Percentiles rank a stretch among this genome's conserved stretches.
These are phyloP conservation scores for Globodera ellingtonae DNA, from an alignment of 1,140 invertebrate genomes.

Conservation along the genomic window DNA sequence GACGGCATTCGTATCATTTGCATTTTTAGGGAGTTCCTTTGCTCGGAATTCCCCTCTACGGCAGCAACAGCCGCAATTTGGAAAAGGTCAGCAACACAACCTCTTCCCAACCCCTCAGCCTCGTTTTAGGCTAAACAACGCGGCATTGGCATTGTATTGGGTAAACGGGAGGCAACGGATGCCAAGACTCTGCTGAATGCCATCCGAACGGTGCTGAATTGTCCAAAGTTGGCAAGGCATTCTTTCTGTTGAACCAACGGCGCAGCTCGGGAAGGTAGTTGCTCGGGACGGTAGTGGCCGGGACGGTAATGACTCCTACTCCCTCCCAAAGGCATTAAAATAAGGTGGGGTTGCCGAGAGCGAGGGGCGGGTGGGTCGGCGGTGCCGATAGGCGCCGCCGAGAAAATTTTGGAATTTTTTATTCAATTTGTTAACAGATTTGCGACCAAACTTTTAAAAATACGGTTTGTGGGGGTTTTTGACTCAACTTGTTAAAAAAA, in stretches of 20 bases:
- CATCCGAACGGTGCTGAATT: slow-evolving; percentile 29
- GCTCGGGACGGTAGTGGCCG: too few species aligned
- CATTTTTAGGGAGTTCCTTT: slow-evolving; percentile 57
- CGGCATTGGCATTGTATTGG: slow-evolving; percentile 58
- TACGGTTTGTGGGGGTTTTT: too few species aligned
- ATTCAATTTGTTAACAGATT: too few species aligned
- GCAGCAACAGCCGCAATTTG: slow-evolving; percentile 54
- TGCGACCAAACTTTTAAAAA: too few species aligned
- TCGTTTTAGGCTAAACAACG: slow-evolving; percentile 25
- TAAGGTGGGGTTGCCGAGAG: too few species aligned
- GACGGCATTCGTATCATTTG: neutral
- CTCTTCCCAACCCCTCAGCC: neutral
- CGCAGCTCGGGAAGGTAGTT: too few species aligned
- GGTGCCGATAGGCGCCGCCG: too few species aligned
- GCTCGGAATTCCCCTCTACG: slow-evolving; percentile 62
- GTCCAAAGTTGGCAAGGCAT: neutral
- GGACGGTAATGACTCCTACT: too few species aligned
- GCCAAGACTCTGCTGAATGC: slow-evolving; percentile 33
- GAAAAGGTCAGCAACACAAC: slow-evolving; percentile 39
- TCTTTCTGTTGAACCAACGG: slow-evolving; percentile 5
- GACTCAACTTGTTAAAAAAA: too few species aligned
- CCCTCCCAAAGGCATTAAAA: too few species aligned
- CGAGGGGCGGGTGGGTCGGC: too few species aligned
- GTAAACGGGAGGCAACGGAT: slow-evolving; percentile 52
- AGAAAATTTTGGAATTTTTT: too few species aligned